Evolutionary conservation across 2,888 invertebrate species (phyloP), one percentile per base, ranked within the genome.

Genomic region (Leptodirus hochenwartii): DNA sequence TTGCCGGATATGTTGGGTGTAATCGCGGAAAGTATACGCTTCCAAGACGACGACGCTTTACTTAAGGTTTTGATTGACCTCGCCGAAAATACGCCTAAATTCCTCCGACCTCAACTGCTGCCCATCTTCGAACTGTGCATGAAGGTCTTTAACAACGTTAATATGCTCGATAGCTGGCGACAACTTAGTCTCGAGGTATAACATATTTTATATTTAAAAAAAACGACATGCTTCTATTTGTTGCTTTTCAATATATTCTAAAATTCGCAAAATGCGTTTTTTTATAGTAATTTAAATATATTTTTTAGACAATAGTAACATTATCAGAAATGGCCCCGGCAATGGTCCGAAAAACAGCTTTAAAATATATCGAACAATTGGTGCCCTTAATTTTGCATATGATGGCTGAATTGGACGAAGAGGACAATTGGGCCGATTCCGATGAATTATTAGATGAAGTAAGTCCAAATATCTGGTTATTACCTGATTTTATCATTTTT

Each of bases 331-430:
- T 85, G 16, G 90, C 93, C 4, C 84, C 96, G 1, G 87, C 91
- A 3, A 93, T 93, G 82, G 80, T 98, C 22, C 73, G 96, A 33
- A 96, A 95, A 57, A 75, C 79, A 39, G 85, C 84, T 9, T 71
- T 71, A 16, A 80, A 79, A 48, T 88, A 85, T 40, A 69, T 98
- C 37, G 68, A 73, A 24, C 62, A 69, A 32, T 59, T 84, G 41
- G 77, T 93, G 27, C 82, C 87, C 1, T 64, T 87, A 35, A 73
- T 93, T 40, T 62, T 98, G 37, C 75, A 81, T 58, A 80, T 96
- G 70, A 87, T 95, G 85, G 82, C 91, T 28, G 90, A 93, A 46
- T 58, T 93, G 32, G 90, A 91, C 22, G 91, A 93, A 30, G 88
- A 90, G 41, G 74, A 76, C 9, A 78, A 82, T 33, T 93, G 91